phyloP scores from a whole-genome alignment of 2,113 vertebrate species.

The Cynopterus brachyotis region DNA sequence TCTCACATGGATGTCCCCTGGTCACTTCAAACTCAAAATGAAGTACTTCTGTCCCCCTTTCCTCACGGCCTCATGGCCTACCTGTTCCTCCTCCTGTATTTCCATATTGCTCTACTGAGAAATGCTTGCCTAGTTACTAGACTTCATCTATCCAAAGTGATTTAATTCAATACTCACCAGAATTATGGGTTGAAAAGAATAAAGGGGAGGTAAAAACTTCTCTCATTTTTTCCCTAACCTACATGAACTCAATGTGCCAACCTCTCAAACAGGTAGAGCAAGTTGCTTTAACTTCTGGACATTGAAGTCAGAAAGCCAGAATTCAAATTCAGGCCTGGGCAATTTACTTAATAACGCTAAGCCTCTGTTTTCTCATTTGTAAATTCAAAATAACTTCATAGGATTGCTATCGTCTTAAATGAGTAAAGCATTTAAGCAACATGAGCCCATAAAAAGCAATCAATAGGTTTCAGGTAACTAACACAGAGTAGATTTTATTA shows the following conservation, averaged over 20 bases:
- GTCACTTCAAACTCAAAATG: background rate
- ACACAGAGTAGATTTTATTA: background rate
- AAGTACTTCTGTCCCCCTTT: background rate
- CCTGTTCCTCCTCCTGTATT: background rate
- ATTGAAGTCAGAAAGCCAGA: background rate
- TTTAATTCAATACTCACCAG: background rate
- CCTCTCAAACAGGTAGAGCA: background rate
- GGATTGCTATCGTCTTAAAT: background rate
- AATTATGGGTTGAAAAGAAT: background rate
- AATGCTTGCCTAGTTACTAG: background rate
- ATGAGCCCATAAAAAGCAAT: background rate
- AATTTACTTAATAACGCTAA: background rate
- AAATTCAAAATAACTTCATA: background rate
- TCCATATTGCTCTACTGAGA: background rate
- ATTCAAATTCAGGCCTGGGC: background rate
- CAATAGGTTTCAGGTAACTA: background rate
- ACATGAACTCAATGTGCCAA: background rate
- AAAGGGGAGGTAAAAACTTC: background rate
- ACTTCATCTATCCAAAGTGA: background rate
- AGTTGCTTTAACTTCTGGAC: background rate
- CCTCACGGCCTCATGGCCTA: background rate
- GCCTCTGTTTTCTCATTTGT: background rate
- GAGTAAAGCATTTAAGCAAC: background rate
- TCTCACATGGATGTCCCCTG: background rate
- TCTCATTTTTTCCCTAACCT: background rate